Conservation (phyloP, 2,888 invertebrate species). For the Leucophora obtusa region DNA sequence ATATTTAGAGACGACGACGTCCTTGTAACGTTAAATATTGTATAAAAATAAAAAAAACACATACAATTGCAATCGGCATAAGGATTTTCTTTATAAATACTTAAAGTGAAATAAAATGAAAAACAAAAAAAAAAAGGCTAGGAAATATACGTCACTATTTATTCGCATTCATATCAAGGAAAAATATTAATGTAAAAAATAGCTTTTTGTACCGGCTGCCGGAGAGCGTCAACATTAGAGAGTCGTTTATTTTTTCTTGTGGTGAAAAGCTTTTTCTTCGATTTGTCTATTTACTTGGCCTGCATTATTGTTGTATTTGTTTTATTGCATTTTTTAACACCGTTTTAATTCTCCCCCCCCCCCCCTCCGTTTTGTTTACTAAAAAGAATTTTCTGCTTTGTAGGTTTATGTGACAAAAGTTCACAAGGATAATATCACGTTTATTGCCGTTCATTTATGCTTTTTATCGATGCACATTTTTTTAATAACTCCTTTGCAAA, state of each 20-base stretch:
- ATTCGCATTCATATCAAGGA: not conserved
- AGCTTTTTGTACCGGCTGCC: not conserved
- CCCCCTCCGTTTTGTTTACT: constrained; percentile 9
- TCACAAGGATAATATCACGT: constrained; percentile 10
- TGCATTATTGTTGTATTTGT: not conserved
- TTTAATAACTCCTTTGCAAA: no score
- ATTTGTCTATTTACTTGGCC: constrained; percentile 1
- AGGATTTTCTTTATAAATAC: not conserved
- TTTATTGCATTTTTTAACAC: constrained; percentile 8
- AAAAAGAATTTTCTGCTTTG: constrained; percentile 30
- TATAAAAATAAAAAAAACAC: not conserved
- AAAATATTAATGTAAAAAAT: not conserved
- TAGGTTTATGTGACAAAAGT: constrained; percentile 61
- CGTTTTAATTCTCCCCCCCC: not conserved
- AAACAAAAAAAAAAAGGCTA: not conserved
- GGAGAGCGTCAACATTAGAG: not conserved
- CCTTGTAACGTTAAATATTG: constrained; percentile 35
- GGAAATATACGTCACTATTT: not conserved
- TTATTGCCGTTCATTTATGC: no score
- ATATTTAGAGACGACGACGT: constrained; percentile 31
- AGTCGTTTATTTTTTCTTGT: not conserved
- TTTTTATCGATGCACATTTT: no score
- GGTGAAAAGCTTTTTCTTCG: constrained; percentile 44
- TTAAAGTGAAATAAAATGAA: not conserved
- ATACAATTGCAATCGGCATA: constrained; percentile 4